Percentiles rank a stretch among this genome's conserved stretches.
phyloP scores from a whole-genome alignment of 1,140 invertebrate genomes.

The Psilanteris sp. region DNA sequence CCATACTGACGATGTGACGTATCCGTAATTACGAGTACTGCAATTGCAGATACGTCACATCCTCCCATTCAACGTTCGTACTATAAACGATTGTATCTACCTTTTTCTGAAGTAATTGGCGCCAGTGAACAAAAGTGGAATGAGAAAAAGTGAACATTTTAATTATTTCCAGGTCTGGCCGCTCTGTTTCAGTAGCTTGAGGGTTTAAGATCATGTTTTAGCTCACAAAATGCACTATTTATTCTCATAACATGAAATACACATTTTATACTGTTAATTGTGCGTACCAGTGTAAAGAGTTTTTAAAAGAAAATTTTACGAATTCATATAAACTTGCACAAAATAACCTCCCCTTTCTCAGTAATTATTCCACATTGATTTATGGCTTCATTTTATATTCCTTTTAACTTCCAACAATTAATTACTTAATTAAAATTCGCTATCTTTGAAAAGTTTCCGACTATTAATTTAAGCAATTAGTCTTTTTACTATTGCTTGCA shows the following conservation, averaged over 20 bases:
- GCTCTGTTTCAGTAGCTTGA: slow-evolving; percentile 26
- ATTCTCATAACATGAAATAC: slow-evolving; percentile 13
- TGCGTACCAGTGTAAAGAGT: not conserved
- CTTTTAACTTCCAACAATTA: slow-evolving; percentile 46
- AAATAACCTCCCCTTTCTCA: slow-evolving; percentile 2
- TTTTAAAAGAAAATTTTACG: slow-evolving; percentile 6
- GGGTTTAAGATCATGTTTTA: slow-evolving; percentile 44
- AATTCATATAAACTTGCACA: slow-evolving; percentile 4
- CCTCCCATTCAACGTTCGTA: slow-evolving; percentile 43
- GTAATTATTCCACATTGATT: slow-evolving; percentile 56
- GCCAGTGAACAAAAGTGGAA: slow-evolving; percentile 41
- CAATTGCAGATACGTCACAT: slow-evolving; percentile 58
- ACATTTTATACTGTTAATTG: slow-evolving; percentile 17
- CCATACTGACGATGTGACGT: slow-evolving; percentile 50
- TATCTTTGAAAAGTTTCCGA: slow-evolving; percentile 41
- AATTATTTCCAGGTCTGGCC: slow-evolving; percentile 51
- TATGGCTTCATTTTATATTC: slow-evolving; percentile 41
- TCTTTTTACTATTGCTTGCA: slow-evolving; percentile 20
- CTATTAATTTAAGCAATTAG: slow-evolving; percentile 50
- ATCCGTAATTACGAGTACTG: slow-evolving; percentile 58
- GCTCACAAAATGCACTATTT: slow-evolving; percentile 15
- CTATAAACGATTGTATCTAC: slow-evolving; percentile 61
- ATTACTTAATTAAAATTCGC: slow-evolving; percentile 51
- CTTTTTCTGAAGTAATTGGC: slow-evolving; percentile 63
- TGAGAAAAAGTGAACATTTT: slow-evolving; percentile 57